Evolutionary conservation across 2,888 invertebrate genomes (phyloP), one percentile per base, ranked within the genome.

Genomic region (Phania funesta): DNA sequence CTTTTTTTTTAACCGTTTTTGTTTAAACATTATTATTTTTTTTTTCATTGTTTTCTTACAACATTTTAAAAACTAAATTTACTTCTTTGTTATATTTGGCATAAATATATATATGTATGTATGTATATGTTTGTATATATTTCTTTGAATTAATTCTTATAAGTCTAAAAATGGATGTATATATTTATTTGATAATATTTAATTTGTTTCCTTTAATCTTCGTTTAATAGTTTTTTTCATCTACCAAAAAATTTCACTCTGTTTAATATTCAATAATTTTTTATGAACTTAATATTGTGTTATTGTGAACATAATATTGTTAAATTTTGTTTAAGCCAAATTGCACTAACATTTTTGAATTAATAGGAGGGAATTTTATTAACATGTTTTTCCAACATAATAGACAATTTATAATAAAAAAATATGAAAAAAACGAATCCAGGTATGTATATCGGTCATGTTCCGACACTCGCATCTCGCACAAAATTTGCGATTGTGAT

Each of bases 201-300:
- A 64, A 48, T 58, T 65, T 26, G 11, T 65, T 22, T 52, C 8
- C 32, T 52, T 26, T 54, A 46, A 52, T 16, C 9, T 52, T 65
- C 0, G 4, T 41, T 50, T 65, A 29, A 7, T 60, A 29, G 13
- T 52, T 62, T 41, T n/a, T 70, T 20, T 44, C 16, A 58, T 58
- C 75, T 80, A 70, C 20, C n/a, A 18, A 44, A 76, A 80, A 80
- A 75, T 75, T 81, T 77, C 81, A 81, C 76, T 76, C 80, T 46
- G 9, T 70, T 52, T 24, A 48, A 56, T 52, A 11, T 56, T 77
- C 20, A 20, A 56, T 18, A 58, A 8, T 6, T 4, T 18, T 24
- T 60, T 44, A n/a, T 16, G n/a, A 11, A 44, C 16, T 44, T 8
- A 44, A 7, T 38, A 11, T 11, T 38, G 11, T n/a, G 3, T n/a